These are phyloP conservation scores for Hypotaenidia philippensis DNA, from an alignment of 2,797 vertebrate species.

Conservation along the genomic window DNA sequence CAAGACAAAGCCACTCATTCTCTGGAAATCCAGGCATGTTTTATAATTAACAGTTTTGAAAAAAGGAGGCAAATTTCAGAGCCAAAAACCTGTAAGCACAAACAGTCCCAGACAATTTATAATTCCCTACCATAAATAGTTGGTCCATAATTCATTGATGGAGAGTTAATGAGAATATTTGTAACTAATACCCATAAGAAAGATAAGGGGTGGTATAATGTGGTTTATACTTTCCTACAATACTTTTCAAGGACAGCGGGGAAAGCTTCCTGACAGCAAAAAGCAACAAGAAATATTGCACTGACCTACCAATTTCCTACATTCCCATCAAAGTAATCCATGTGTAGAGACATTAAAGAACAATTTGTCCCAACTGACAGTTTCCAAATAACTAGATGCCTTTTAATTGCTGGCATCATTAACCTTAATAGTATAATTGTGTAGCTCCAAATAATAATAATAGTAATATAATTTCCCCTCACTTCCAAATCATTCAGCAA, in stretches of 20 bases:
- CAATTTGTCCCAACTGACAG: conserved; percentile 80
- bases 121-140: conserved; percentile 76
- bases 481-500: conserved; percentile 46
- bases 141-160: conserved; percentile 75
- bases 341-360: conserved; percentile 76
- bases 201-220: conserved; percentile 78
- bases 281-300: conserved; percentile 78
- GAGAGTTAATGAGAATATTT: conserved; percentile 81
- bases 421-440: conserved; percentile 83
- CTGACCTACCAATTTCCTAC: conserved; percentile 76
- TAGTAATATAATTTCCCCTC: conserved; percentile 63
- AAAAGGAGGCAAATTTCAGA: conserved; percentile 51
- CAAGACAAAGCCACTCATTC: background rate
- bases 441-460: conserved; percentile 74
- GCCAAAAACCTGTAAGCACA: conserved; percentile 18
- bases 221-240: conserved; percentile 67
- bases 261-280: conserved; percentile 76
- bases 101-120: conserved; percentile 68
- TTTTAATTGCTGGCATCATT: conserved; percentile 89
- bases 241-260: conserved; percentile 77
- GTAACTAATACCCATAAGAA: conserved; percentile 79
- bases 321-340: conserved; percentile 78
- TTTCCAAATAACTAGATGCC: conserved; percentile 82
- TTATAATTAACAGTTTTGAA: background rate
- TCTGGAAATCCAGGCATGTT: background rate